phyloP scores from a whole-genome alignment of 2,888 invertebrate genomes.

The Plebejus melissa region DNA sequence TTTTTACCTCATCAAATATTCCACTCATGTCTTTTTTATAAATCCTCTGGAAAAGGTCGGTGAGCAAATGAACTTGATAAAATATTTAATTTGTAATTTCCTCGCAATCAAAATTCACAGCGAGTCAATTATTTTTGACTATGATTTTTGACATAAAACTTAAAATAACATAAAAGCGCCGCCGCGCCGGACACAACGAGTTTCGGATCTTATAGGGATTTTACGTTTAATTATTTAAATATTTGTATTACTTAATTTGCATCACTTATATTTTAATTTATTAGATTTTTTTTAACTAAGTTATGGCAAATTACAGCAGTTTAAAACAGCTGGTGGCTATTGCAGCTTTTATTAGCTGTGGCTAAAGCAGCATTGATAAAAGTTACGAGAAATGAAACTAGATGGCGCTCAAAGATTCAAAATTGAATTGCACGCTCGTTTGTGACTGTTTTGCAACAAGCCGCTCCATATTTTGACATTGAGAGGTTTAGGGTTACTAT shows the following conservation, averaged over 20 bases:
- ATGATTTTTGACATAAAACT: background rate
- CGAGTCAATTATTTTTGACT: background rate
- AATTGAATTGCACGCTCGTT: conserved; percentile 57
- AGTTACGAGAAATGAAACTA: conserved; percentile 36
- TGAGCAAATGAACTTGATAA: background rate
- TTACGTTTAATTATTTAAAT: no score
- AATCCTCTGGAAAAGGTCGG: background rate
- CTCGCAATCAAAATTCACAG: background rate
- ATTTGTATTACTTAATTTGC: no score
- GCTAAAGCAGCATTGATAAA: background rate
- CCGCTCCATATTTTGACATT: conserved; percentile 53
- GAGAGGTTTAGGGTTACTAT: conserved; percentile 45
- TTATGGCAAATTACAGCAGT: no score
- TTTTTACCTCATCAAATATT: conserved; percentile 32
- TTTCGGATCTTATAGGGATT: no score
- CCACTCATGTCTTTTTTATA: conserved; percentile 18
- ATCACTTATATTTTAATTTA: no score
- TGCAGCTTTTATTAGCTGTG: background rate
- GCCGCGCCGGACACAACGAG: no score
- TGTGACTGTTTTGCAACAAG: conserved; percentile 44
- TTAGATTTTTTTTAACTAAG: no score
- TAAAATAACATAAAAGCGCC: no score
- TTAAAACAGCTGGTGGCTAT: background rate
- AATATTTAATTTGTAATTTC: background rate
- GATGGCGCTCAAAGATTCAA: conserved; percentile 50